Conservation (phyloP, 2,797 vertebrate species). For the Liasis olivaceus region DNA sequence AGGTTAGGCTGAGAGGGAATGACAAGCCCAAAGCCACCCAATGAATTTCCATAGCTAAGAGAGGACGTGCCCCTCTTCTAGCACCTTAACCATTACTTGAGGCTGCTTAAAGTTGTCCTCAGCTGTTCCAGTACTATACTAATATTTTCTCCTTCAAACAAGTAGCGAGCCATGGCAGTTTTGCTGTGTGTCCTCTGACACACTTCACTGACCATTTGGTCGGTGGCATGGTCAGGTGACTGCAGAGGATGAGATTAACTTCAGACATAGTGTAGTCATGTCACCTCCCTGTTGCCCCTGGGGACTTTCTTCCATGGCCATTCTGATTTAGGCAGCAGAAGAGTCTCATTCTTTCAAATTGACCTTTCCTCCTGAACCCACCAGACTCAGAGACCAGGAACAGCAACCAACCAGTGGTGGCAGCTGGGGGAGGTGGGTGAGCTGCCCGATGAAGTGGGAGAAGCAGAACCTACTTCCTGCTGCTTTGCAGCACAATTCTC, state of each 20-base stretch:
- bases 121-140: not conserved
- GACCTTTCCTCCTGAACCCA: not conserved
- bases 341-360: not conserved
- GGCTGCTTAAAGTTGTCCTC: not conserved
- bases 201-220: not conserved
- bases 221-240: not conserved
- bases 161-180: not conserved
- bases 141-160: not conserved
- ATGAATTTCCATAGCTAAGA: not conserved
- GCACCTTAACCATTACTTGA: not conserved
- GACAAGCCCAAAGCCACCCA: not conserved
- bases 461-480: not conserved
- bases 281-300: not conserved
- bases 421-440: not conserved
- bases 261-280: not conserved
- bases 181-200: not conserved
- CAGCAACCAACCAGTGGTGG: not conserved
- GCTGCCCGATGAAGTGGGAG: not conserved
- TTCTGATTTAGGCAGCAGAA: not conserved
- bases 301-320: not conserved
- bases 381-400: not conserved
- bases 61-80: too few relatives aligned
- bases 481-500: too few relatives aligned
- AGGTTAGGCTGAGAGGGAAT: not conserved
- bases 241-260: not conserved